These are phyloP conservation scores for Drymodes brunneopygia DNA, from an alignment of 2,113 vertebrate species.

Conservation along the genomic window DNA sequence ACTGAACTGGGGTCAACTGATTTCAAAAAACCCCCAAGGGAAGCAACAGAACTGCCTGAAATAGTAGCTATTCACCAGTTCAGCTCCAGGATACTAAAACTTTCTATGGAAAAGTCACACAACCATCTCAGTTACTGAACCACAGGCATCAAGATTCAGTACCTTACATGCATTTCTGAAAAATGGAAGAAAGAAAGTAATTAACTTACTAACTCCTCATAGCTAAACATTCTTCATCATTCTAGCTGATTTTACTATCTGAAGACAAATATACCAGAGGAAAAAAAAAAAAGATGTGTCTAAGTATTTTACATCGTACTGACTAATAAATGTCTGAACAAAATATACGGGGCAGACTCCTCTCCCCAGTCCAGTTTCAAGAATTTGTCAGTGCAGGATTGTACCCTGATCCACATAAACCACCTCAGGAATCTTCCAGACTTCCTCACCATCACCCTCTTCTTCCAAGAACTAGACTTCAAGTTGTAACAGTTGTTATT, in stretches of 20 bases:
- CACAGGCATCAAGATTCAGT: neutral
- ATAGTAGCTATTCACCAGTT: neutral
- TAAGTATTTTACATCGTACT: neutral
- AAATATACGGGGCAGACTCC: neutral
- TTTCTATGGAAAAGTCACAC: neutral
- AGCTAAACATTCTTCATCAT: neutral
- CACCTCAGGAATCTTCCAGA: neutral
- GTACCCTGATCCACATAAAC: neutral
- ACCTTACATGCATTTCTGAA: neutral
- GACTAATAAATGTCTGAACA: neutral
- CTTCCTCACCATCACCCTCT: neutral
- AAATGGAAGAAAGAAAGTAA: neutral
- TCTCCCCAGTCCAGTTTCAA: neutral
- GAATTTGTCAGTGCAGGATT: neutral
- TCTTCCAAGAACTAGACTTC: neutral
- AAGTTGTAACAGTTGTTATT: neutral
- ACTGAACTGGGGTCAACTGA: neutral
- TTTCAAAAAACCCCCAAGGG: neutral
- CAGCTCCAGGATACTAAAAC: neutral
- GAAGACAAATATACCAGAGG: neutral
- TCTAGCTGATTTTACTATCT: neutral
- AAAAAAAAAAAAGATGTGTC: neutral
- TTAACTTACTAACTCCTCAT: neutral
- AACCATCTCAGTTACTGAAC: neutral
- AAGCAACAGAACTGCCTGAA: neutral